Evolutionary conservation across 2,797 vertebrate genomes (phyloP), one percentile per base, ranked within the genome.

Genomic region (Apogon talboti): DNA sequence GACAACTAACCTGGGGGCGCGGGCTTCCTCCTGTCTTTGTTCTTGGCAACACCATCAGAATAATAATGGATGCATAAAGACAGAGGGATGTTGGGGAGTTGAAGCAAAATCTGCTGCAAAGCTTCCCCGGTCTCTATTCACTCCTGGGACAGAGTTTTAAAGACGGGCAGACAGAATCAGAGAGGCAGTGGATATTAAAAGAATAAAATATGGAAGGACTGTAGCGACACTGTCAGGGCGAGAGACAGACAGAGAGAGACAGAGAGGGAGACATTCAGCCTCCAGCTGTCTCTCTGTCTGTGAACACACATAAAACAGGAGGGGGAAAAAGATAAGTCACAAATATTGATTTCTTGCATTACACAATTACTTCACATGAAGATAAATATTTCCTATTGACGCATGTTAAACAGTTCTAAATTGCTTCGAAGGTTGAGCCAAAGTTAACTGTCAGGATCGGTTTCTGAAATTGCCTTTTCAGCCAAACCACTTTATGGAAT

Each of bases 401-500:
- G 50, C 68, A 81, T 76, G 64, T 80, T 88, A 82, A 89, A 83
- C 55, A 76, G 83, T 38, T 66, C 76, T 84, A 87, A 87, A 89
- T 86, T 84, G 79, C 71, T 75, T 76, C 10, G 76, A 90, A 89
- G 80, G 82, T 87, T 90, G 84, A 87, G 79, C 75, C 85, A 91
- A 92, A 89, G 84, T 90, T 89, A 90, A 84, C 84, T 87, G 87
- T 90, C 88, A 84, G 75, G 57, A 86, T 89, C 66, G 12, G 67
- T 91, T 91, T 87, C 67, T 86, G 47, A 91, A 89, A 91, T 88
- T 74, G 89, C 83, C 64, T 88, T 82, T 90, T 89, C 79, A 80
- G 85, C 81, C 76, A 76, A 86, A 80, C 79, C 78, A 87, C 87
- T 89, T 91, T 81, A 88, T 87, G 71, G 53, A 89, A 89, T 91